A percentile compares a stretch with the other conserved stretches of the same genome.
phyloP scores from a whole-genome alignment of 2,113 vertebrate species.

The Pan troglodytes region DNA sequence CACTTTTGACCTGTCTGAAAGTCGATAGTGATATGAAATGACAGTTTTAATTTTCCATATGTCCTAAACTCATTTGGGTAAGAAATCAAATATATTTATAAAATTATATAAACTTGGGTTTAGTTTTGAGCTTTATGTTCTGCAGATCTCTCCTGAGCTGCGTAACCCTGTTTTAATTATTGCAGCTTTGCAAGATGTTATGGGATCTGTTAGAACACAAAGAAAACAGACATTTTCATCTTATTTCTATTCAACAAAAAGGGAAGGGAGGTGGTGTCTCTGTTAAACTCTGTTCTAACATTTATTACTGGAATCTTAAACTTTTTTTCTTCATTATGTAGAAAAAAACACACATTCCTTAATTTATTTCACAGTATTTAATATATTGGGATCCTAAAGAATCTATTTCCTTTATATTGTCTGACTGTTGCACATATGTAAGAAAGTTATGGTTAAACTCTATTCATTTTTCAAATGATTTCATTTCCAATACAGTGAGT shows the following conservation, averaged over 20 bases:
- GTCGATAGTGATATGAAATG: not conserved
- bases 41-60: not conserved
- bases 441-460: not conserved
- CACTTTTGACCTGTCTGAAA: not conserved
- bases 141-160: not conserved
- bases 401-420: not conserved
- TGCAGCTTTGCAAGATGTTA: not conserved
- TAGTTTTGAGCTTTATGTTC: not conserved
- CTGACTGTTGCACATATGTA: not conserved
- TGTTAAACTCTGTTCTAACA: not conserved
- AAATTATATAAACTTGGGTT: not conserved
- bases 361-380: not conserved
- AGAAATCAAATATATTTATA: constrained; percentile 21
- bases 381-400: not conserved
- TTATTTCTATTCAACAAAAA: constrained; percentile 21
- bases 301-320: not conserved
- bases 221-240: not conserved
- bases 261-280: not conserved
- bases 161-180: not conserved
- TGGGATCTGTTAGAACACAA: not conserved
- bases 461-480: not conserved
- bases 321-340: not conserved
- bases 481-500: not conserved
- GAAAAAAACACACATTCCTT: not conserved
- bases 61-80: not conserved